Base-by-base conservation (phyloP, 2,797 vertebrate genomes). In the Darevskia mixta region DNA sequence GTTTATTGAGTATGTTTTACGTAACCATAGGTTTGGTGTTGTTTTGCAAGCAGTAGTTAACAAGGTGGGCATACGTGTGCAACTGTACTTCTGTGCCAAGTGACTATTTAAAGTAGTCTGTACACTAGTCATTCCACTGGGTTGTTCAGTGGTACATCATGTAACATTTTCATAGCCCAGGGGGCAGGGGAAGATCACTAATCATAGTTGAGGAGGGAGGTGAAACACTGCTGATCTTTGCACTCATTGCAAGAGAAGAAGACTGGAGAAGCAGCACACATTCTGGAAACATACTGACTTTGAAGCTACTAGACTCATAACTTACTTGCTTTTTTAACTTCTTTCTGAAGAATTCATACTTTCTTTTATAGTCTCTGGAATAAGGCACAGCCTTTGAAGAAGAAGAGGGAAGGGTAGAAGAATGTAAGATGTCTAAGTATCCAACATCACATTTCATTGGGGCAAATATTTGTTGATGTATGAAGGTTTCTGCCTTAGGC, bases 281-380 rank as follows among this genome's bases (percentile, higher is more conserved):
- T 35, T 38, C 61, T 27, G 41, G 49, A 55, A 55, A 55, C 49
- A 15, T 49, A 49, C 1, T 55, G 1, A 55, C 49, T 55, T 15
- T 55, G 49, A 55, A 55, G 49, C 15, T 55, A 55, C 49, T 55
- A 15, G 13, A 55, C 13, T 55, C 49, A 55, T 55, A 78, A 97
- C 98, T 96, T 91, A 99, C 99, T 93, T 98, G 99, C 93, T 99
- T 99, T 97, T 98, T 98, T 92, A 99, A 69, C 94, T 99, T 99
- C 96, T 99, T 99, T 81, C 98, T 97, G 97, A 99, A 99, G 97
- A 99, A 99, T 75, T 99, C 99, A 38, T 99, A 99, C 94, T 99
- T 99, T 94, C 99, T 97, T 93, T 99, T 99, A 93, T 99, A 99
- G 96, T 99, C 99, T 96, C 99, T 98, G 96, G 99, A 99, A 95